Evolutionary conservation across 1,140 invertebrate species (phyloP).

Genomic region (Oncopodura yosiiana): DNA sequence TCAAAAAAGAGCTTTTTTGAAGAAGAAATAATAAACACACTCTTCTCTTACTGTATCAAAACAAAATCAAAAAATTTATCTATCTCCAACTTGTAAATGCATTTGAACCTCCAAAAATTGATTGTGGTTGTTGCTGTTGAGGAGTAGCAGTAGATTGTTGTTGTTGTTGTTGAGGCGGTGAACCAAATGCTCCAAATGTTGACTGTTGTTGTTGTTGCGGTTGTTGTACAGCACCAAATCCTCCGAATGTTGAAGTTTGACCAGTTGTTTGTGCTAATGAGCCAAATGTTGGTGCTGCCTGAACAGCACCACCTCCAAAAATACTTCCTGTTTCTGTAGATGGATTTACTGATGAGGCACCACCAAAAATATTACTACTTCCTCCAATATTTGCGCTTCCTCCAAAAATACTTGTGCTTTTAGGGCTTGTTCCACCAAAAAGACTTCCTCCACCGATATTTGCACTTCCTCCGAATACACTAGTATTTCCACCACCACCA

Average conservation of each 20-base stretch:
- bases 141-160: conserved; percentile 1
- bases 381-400: neutral
- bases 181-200: neutral
- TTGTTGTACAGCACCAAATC: conserved; percentile 2
- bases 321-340: conserved; percentile 4
- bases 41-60: too few species aligned
- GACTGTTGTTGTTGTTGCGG: too few species aligned
- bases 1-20: too few species aligned
- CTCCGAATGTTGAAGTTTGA: neutral
- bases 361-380: conserved; percentile 12
- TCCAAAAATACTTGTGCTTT: conserved; percentile 3
- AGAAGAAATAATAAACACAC: too few species aligned
- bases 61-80: neutral
- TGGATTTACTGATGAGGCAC: conserved; percentile 4
- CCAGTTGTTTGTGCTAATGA: neutral
- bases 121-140: neutral
- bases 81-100: conserved; percentile 23
- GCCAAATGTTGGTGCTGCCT: neutral
- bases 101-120: conserved; percentile 1
- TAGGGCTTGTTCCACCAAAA: neutral
- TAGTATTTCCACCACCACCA: neutral
- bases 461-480: conserved; percentile 8
- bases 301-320: conserved; percentile 7
- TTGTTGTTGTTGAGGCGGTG: conserved; percentile 4
- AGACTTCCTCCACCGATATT: neutral